These are phyloP conservation scores for Rhabdomys dilectus DNA, from an alignment of 2,113 vertebrate genomes.

Conservation along the genomic window DNA sequence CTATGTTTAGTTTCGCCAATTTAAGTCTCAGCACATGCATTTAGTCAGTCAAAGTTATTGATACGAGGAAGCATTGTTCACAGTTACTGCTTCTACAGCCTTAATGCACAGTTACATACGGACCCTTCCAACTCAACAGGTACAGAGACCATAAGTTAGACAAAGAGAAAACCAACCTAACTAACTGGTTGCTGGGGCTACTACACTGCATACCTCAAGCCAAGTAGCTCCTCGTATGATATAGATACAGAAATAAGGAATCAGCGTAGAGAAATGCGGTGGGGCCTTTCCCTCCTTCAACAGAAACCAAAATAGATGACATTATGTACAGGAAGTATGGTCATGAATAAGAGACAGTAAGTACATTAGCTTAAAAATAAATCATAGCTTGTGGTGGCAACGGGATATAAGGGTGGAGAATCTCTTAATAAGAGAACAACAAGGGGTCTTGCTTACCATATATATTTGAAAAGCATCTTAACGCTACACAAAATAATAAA, in stretches of 20 bases:
- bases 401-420: not conserved
- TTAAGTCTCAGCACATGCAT: not conserved
- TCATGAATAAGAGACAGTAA: conserved; percentile 45
- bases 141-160: not conserved
- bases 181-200: not conserved
- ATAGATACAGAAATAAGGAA: not conserved
- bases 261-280: not conserved
- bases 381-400: not conserved
- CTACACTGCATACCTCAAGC: not conserved
- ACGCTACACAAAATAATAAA: not conserved
- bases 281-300: not conserved
- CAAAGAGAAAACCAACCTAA: conserved; percentile 9
- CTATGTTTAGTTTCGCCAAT: not conserved
- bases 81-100: not conserved
- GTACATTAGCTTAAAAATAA: conserved; percentile 4
- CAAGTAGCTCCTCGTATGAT: not conserved
- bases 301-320: conserved; percentile 36
- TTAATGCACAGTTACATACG: accelerated
- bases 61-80: not conserved
- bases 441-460: not conserved
- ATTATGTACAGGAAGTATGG: not conserved
- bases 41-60: not conserved
- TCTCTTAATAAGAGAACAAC: conserved; percentile 26
- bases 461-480: not conserved
- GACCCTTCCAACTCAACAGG: not conserved